A percentile compares a stretch with the other conserved stretches of the same genome.
phyloP scores from a whole-genome alignment of 2,797 vertebrate species.

The Poecile montanus region DNA sequence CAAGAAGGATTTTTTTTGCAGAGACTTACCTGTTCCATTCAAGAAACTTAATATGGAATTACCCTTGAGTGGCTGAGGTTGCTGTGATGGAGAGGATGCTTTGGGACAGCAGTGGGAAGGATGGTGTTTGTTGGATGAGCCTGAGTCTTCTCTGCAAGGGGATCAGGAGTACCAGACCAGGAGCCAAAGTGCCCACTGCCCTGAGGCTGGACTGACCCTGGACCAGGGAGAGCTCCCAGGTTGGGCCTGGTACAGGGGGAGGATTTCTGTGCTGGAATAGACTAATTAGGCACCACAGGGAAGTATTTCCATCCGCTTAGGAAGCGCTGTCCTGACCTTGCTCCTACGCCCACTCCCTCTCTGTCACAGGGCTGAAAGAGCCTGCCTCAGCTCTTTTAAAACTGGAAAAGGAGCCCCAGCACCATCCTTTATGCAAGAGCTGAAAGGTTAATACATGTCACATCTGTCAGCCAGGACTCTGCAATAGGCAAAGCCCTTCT shows the following conservation, averaged over 20 bases:
- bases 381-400: conserved; percentile 42
- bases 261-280: background rate
- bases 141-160: background rate
- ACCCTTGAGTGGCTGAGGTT: background rate
- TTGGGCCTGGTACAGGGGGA: accelerated
- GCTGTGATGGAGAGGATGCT: background rate
- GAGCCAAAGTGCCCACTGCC: background rate
- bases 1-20: background rate
- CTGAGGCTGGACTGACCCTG: background rate
- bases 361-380: conserved; percentile 39
- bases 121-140: background rate
- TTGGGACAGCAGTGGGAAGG: background rate
- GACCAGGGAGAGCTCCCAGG: background rate
- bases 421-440: conserved; percentile 47
- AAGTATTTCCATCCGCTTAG: conserved; percentile 37
- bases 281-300: background rate
- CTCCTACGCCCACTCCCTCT: conserved; percentile 47
- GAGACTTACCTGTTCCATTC: background rate
- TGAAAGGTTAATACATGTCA: conserved; percentile 39
- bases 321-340: conserved; percentile 40
- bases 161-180: background rate
- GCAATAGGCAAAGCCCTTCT: background rate
- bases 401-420: conserved; percentile 32
- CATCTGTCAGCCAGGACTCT: background rate
- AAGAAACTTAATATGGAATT: background rate